Evolutionary conservation across 2,113 vertebrate genomes (phyloP).

Genomic region (mouse (Mus musculus)): GRCm39 chr11:79416501-79417000

Average conservation of each 20-base stretch:
- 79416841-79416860: not conserved
- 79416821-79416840: not conserved
- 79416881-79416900: constrained; percentile 34
- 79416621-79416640: too few species aligned
- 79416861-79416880: constrained; percentile 6
- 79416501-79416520: not conserved
- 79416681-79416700: not conserved
- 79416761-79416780: not conserved
- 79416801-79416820: not conserved
- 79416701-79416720: not conserved
- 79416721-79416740: not conserved
- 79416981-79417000: not conserved
- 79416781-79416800: not conserved
- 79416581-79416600: too few species aligned
- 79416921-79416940: constrained; percentile 30
- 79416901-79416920: not conserved
- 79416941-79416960: not conserved
- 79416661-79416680: too few species aligned
- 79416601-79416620: too few species aligned
- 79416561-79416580: too few species aligned
- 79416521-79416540: too few species aligned
- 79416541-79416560: too few species aligned
- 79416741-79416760: not conserved
- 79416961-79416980: constrained; percentile 33
- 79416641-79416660: too few species aligned